phyloP scores from a whole-genome alignment of 2,113 vertebrate species.

The Conger conger region DNA sequence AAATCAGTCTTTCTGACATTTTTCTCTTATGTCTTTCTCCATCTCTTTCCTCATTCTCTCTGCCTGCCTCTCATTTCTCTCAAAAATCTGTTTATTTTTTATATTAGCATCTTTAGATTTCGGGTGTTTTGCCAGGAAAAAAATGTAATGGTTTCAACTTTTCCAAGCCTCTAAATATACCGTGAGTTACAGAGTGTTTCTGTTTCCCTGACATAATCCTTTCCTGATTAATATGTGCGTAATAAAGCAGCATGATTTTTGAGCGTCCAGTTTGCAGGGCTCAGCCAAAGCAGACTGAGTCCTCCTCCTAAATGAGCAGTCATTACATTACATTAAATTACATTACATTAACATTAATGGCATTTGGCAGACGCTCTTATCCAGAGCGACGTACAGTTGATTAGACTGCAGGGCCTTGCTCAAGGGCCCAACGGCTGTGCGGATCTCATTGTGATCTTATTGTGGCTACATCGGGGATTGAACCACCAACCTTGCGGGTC shows the following conservation, averaged over 20 bases:
- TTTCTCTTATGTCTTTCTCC: too few species aligned
- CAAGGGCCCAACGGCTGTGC: too few species aligned
- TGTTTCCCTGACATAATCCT: constrained; percentile 25
- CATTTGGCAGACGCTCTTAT: too few species aligned
- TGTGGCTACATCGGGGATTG: too few species aligned
- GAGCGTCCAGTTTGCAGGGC: constrained; percentile 26
- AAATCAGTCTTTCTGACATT: too few species aligned
- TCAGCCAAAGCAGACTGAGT: constrained; percentile 31
- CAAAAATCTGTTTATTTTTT: not conserved
- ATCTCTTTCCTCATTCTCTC: not conserved
- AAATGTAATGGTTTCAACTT: constrained; percentile 9
- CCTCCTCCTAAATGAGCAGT: constrained; percentile 15
- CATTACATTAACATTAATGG: too few species aligned
- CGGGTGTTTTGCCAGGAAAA: not conserved
- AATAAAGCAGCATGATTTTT: constrained; percentile 30
- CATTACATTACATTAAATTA: too few species aligned
- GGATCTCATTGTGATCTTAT: too few species aligned
- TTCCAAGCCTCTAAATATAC: not conserved
- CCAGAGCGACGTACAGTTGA: too few species aligned
- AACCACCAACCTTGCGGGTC: too few species aligned
- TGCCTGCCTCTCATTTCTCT: not conserved
- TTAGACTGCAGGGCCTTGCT: too few species aligned
- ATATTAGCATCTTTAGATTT: not conserved
- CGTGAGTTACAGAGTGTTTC: constrained; percentile 32
- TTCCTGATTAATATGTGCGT: constrained; percentile 32